Percentiles rank a stretch among this genome's conserved stretches.
Evolutionary conservation across 2,113 vertebrate genomes (phyloP).

Genomic region (Burhinus bistriatus): DNA sequence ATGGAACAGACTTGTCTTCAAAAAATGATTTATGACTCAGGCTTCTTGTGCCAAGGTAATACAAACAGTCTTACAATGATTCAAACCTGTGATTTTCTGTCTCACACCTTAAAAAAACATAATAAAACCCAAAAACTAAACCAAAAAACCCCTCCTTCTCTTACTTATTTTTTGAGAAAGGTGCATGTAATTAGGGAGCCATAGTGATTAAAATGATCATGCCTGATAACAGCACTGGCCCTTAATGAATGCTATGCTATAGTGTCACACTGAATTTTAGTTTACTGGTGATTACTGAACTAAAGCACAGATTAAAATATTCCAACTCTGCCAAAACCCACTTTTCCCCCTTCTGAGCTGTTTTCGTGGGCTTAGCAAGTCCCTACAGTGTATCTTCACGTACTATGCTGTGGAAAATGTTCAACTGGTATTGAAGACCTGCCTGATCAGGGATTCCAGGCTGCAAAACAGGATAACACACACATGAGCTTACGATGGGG

Average conservation of each 20-base stretch:
- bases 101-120: background rate
- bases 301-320: background rate
- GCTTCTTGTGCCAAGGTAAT: background rate
- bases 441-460: background rate
- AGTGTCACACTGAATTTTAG: background rate
- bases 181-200: background rate
- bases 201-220: background rate
- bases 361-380: background rate
- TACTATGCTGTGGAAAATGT: background rate
- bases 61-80: background rate
- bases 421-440: background rate
- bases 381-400: background rate
- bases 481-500: background rate
- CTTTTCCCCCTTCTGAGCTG: background rate
- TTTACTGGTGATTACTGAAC: background rate
- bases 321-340: background rate
- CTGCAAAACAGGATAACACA: background rate
- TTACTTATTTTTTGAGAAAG: background rate
- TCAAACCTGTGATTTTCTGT: background rate
- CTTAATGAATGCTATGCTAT: background rate
- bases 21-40: slow-evolving; percentile 21
- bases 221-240: background rate
- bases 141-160: fast-evolving
- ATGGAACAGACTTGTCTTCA: background rate
- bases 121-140: background rate